A percentile compares a stretch with the other conserved stretches of the same genome.
These are phyloP conservation scores for Cosmopolites sordidus DNA, from an alignment of 2,888 invertebrate species.

Conservation along the genomic window DNA sequence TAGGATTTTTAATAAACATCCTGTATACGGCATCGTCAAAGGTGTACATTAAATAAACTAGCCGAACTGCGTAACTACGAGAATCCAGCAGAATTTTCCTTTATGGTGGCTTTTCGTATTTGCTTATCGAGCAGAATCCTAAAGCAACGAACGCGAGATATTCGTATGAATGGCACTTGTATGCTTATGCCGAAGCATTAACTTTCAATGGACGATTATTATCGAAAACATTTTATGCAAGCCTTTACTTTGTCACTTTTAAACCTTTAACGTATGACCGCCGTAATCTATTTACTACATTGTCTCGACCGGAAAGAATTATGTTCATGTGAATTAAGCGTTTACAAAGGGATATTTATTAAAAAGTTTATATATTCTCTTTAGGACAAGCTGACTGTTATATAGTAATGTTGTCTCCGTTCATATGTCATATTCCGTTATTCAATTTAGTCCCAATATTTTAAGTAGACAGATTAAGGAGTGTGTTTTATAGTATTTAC, in stretches of 20 bases:
- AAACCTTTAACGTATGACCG: neutral
- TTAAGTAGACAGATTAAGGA: too few relatives aligned
- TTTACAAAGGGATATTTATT: too few relatives aligned
- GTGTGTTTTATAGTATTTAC: too few relatives aligned
- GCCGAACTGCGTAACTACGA: too few relatives aligned
- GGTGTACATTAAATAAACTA: too few relatives aligned
- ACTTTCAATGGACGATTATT: constrained; percentile 13
- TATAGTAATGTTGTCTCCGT: neutral
- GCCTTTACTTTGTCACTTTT: constrained; percentile 14
- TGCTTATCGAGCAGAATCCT: constrained; percentile 13
- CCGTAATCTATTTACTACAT: neutral
- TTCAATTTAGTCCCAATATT: too few relatives aligned
- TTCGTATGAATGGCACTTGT: constrained; percentile 12
- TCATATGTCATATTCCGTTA: too few relatives aligned
- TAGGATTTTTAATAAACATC: too few relatives aligned
- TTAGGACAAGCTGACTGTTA: neutral
- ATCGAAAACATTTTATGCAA: constrained; percentile 7
- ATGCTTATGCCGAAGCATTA: constrained; percentile 18
- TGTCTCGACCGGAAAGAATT: neutral
- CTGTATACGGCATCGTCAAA: too few relatives aligned
- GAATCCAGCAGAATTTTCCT: too few relatives aligned
- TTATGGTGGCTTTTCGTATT: neutral
- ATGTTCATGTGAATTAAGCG: too few relatives aligned
- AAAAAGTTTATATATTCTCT: neutral
- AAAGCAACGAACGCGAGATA: constrained; percentile 9